Evolutionary conservation across 30 jellyfish, hydroid and myxozoan species (phyloP).

Genomic region (Nemopilema nomurai): DNA sequence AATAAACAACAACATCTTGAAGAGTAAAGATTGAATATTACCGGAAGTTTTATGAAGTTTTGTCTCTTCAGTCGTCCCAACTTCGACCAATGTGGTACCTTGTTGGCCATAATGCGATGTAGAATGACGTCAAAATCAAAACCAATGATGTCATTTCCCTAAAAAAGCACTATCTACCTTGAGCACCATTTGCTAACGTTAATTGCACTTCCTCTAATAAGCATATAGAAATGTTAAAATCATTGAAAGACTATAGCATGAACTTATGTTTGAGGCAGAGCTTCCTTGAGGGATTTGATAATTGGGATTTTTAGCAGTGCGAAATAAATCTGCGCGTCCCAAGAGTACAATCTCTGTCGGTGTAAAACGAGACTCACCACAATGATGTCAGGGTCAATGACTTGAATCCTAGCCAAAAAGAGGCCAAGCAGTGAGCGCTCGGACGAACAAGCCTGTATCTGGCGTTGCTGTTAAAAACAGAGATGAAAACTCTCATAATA

Average conservation of each 20-base stretch:
- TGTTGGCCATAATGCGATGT: conserved; percentile 78
- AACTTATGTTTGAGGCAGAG: too few species aligned
- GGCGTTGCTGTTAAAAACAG: conserved; percentile 62
- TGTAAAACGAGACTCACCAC: conserved; percentile 70
- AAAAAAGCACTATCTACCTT: neutral
- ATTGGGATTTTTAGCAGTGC: too few species aligned
- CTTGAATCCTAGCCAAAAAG: conserved; percentile 83
- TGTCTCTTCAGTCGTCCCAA: conserved; percentile 91
- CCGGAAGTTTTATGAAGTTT: conserved; percentile 72
- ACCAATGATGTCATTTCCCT: conserved; percentile 98
- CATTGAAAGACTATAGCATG: too few species aligned
- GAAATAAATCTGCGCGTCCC: too few species aligned
- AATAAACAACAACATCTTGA: too few species aligned
- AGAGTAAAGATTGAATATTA: too few species aligned
- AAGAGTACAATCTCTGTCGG: too few species aligned
- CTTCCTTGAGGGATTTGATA: too few species aligned
- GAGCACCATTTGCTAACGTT: too few species aligned
- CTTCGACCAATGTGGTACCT: conserved; percentile 99
- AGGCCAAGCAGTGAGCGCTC: conserved; percentile 96
- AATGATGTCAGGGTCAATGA: conserved; percentile 94
- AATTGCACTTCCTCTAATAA: too few species aligned
- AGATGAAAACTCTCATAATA: too few species aligned
- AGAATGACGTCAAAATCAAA: conserved; percentile 90
- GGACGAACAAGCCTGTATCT: conserved; percentile 78
- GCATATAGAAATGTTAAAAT: too few species aligned